Evolutionary conservation across 2,888 invertebrate species (phyloP), one percentile per base, ranked within the genome.

Genomic region (Mycogona germanica): DNA sequence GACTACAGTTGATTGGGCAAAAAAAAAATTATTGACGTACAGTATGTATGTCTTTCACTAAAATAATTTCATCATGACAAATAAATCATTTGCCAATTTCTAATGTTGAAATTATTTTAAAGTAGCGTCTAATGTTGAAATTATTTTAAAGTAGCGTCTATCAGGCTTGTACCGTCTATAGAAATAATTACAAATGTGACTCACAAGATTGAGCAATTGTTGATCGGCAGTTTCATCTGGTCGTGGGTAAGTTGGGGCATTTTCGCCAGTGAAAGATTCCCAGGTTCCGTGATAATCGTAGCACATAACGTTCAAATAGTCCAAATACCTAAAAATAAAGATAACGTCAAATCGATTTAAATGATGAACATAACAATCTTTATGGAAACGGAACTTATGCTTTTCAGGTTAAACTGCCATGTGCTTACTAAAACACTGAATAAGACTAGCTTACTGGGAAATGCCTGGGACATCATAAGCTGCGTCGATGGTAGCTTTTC

Each of bases 401-500:
- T n/a, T n/a, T n/a, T n/a, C n/a, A n/a, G n/a, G n/a, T n/a, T n/a
- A n/a, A n/a, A n/a, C n/a, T n/a, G n/a, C n/a, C n/a, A n/a, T n/a
- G n/a, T n/a, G n/a, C n/a, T n/a, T n/a, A n/a, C n/a, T n/a, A n/a
- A n/a, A n/a, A n/a, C n/a, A n/a, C n/a, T n/a, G n/a, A n/a, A n/a
- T n/a, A 28, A 5, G 7, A 21, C 21, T 29, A 14, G 12, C 47
- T 47, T 47, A 47, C 47, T 47, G 28, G 0, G 75, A 71, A 14
- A 83, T 67, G 55, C 69, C 68, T 0, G 75, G 68, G 28, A 82
- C 74, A 63, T 79, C 71, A 62, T 82, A 83, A 0, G 80, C 81
- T 25, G 67, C 59, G 1, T 72, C 70, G 0, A 69, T 67, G 4
- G 67, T 63, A 7, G 59, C 55, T 14, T 65, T 62, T 0, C 76